phyloP scores from a whole-genome alignment of 2,113 vertebrate genomes.

The Hiodon alosoides region DNA sequence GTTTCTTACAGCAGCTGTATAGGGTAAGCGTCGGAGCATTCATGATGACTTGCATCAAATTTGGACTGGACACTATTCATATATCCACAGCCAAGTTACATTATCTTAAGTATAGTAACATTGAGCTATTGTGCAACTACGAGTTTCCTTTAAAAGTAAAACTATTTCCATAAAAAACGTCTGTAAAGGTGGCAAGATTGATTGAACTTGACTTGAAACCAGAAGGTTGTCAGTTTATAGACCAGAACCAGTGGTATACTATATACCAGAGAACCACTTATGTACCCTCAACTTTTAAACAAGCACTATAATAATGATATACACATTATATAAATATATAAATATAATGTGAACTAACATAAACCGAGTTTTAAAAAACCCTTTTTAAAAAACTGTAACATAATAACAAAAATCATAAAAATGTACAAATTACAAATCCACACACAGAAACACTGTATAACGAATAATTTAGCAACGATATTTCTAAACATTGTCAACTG shows the following conservation, averaged over 20 bases:
- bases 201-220: not conserved
- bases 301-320: too few relatives aligned
- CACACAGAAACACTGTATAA: not conserved
- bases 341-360: too few relatives aligned
- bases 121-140: not conserved
- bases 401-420: too few relatives aligned
- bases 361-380: too few relatives aligned
- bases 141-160: not conserved
- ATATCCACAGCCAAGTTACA: not conserved
- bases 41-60: not conserved
- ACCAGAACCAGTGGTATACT: not conserved
- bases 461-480: not conserved
- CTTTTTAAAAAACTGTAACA: too few relatives aligned
- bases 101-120: not conserved
- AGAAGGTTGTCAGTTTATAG: not conserved
- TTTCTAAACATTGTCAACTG: not conserved
- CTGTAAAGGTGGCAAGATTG: not conserved
- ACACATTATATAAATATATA: too few relatives aligned
- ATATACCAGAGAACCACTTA: not conserved
- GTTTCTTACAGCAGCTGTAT: not conserved
- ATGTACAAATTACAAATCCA: too few relatives aligned
- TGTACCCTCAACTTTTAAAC: too few relatives aligned
- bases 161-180: not conserved
- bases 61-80: not conserved
- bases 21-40: not conserved